Conservation (phyloP, 2,113 vertebrate genomes). For the Suncus etruscus region DNA sequence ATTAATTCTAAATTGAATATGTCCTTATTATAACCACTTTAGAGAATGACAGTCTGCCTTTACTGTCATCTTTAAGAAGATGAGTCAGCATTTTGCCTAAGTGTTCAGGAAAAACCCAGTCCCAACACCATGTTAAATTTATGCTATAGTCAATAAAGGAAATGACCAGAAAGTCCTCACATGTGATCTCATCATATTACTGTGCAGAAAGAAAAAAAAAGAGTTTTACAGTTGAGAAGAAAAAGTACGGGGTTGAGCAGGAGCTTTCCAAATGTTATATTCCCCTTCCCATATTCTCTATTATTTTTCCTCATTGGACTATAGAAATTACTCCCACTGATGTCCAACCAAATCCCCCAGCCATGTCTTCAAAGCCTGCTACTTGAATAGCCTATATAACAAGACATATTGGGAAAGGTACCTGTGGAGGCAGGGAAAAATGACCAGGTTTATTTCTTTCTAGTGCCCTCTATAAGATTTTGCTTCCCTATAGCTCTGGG, state of each 20-base stretch:
- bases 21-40: background rate
- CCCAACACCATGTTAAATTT: conserved; percentile 45
- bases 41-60: conserved; percentile 3
- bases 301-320: conserved; percentile 45
- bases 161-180: conserved; percentile 48
- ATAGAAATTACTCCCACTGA: conserved; percentile 42
- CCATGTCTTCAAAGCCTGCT: conserved; percentile 35
- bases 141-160: conserved; percentile 28
- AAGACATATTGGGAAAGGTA: conserved; percentile 37
- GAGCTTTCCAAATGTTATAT: conserved; percentile 53
- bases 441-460: conserved; percentile 26
- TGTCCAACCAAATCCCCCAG: conserved; percentile 9
- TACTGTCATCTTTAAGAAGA: conserved; percentile 46
- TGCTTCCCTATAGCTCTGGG: background rate
- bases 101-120: background rate
- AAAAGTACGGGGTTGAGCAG: conserved; percentile 54
- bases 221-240: conserved; percentile 58
- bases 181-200: conserved; percentile 53
- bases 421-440: background rate
- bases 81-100: conserved; percentile 27
- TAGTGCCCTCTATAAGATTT: background rate
- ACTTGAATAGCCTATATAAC: conserved; percentile 53
- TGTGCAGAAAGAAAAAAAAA: conserved; percentile 58
- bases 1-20: conserved; percentile 47
- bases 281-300: conserved; percentile 38